Percentiles rank a stretch among this genome's conserved stretches.
phyloP scores from a whole-genome alignment of 2,888 invertebrate species.

The Cerastis leucographa region DNA sequence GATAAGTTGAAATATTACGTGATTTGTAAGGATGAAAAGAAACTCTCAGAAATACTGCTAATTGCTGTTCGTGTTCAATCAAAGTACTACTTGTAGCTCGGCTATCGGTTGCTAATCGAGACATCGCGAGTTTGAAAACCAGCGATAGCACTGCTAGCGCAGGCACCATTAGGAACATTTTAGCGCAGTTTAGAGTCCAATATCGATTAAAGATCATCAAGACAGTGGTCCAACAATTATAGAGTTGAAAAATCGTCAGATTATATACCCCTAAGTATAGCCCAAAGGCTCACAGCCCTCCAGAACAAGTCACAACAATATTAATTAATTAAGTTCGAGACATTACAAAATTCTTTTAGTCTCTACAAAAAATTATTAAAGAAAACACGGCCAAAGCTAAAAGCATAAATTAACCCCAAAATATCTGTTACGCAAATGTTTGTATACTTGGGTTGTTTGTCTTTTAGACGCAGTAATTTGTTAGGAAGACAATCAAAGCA shows the following conservation, averaged over 20 bases:
- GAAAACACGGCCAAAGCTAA: constrained; percentile 51
- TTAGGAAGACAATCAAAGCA: constrained; percentile 57
- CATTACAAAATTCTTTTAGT: constrained; percentile 17
- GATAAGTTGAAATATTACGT: constrained; percentile 31
- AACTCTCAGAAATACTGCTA: constrained; percentile 28
- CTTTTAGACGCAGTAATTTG: constrained; percentile 60
- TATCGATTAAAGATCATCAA: not conserved
- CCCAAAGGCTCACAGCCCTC: not conserved
- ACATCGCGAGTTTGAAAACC: constrained; percentile 36
- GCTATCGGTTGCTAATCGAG: constrained; percentile 42
- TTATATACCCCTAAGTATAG: not conserved
- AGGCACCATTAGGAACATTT: not conserved
- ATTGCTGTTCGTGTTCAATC: constrained; percentile 37
- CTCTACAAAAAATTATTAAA: constrained; percentile 47
- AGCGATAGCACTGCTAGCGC: constrained; percentile 20
- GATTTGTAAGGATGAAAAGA: constrained; percentile 3
- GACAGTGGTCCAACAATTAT: not conserved
- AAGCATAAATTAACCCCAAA: constrained; percentile 59
- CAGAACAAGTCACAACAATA: constrained; percentile 7
- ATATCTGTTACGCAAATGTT: constrained; percentile 61
- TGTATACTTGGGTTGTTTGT: constrained; percentile 56
- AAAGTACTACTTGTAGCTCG: not conserved
- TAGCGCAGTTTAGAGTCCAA: not conserved
- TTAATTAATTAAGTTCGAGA: constrained; percentile 25
- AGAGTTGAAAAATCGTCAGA: not conserved